Percentiles rank a stretch among this genome's conserved stretches.
phyloP scores from a whole-genome alignment of 2,888 invertebrate species.

The Petrolisthes manimaculis region DNA sequence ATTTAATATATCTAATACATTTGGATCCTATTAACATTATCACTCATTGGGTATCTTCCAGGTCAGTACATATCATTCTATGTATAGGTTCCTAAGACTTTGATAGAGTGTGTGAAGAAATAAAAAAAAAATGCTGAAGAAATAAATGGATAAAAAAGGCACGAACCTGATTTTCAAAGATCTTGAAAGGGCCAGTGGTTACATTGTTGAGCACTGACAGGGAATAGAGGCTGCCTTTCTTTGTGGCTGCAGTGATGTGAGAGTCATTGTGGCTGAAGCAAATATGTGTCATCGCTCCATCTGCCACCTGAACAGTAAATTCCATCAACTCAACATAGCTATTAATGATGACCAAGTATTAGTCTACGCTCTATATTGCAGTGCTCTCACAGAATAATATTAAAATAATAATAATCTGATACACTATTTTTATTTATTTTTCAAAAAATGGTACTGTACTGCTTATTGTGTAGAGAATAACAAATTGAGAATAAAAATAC shows the following conservation, averaged over 20 bases:
- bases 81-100: too few species aligned
- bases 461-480: too few species aligned
- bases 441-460: too few species aligned
- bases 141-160: too few species aligned
- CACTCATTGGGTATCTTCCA: too few species aligned
- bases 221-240: constrained; percentile 33
- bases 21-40: too few species aligned
- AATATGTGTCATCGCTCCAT: constrained; percentile 22
- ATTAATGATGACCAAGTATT: background rate
- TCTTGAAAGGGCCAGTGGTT: constrained; percentile 32
- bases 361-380: background rate
- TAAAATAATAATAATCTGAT: background rate
- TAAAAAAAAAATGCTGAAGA: too few species aligned
- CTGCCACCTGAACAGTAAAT: constrained; percentile 14
- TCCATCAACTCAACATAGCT: background rate
- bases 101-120: too few species aligned
- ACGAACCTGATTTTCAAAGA: constrained; percentile 49
- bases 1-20: too few species aligned
- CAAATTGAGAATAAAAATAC: too few species aligned
- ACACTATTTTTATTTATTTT: background rate
- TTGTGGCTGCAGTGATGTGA: constrained; percentile 41
- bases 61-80: too few species aligned
- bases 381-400: background rate
- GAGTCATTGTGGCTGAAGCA: constrained; percentile 52
- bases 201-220: constrained; percentile 44